phyloP scores from a whole-genome alignment of 1,140 invertebrate species.

The Zophobas morio region DNA sequence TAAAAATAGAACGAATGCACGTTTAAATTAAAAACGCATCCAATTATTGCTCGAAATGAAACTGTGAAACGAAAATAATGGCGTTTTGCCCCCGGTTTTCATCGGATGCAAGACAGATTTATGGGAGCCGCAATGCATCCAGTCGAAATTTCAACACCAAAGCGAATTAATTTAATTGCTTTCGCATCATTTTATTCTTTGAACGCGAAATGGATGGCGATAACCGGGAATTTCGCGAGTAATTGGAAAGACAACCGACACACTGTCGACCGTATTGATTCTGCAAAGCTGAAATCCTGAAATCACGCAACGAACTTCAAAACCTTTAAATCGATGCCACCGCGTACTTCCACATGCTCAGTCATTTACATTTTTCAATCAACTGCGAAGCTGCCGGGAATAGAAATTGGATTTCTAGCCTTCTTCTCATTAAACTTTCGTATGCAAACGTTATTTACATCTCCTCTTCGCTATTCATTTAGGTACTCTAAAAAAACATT shows the following conservation, averaged over 20 bases:
- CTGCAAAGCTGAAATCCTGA: no score
- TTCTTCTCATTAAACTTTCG: no score
- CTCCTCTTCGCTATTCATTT: no score
- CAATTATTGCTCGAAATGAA: constrained; percentile 41
- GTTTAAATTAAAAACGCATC: constrained; percentile 42
- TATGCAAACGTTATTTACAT: no score
- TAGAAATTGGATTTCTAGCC: no score
- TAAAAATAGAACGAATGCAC: constrained; percentile 16
- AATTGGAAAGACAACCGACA: not conserved
- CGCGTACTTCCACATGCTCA: no score
- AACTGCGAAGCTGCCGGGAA: no score
- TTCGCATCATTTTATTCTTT: constrained; percentile 19
- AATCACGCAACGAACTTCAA: no score
- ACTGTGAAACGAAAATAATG: constrained; percentile 40
- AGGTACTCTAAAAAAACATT: no score
- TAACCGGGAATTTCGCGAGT: constrained; percentile 1
- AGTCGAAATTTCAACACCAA: constrained; percentile 36
- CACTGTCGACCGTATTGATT: not conserved
- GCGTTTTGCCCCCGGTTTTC: constrained; percentile 37
- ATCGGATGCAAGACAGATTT: constrained; percentile 40
- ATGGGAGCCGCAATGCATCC: constrained; percentile 32
- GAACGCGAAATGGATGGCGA: not conserved
- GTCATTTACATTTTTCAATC: no score
- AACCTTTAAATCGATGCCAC: no score
- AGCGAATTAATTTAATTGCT: constrained; percentile 33